Percentiles rank a stretch among this genome's conserved stretches.
Evolutionary conservation across 2,888 invertebrate genomes (phyloP).

Genomic region (Matsumyia berberina): DNA sequence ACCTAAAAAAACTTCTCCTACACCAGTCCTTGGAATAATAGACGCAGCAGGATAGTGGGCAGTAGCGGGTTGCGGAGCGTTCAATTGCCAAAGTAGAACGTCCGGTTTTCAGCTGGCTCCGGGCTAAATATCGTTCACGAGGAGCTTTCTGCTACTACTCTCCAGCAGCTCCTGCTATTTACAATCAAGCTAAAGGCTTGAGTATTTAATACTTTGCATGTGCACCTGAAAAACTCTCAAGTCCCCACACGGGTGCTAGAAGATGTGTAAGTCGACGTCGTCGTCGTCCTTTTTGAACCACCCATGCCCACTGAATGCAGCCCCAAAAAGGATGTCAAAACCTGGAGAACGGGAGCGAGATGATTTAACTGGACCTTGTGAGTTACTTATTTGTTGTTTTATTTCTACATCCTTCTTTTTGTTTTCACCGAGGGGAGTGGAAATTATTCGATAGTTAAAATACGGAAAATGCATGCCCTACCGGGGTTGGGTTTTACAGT

Average conservation of each 20-base stretch:
- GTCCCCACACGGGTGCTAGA: conserved; percentile 65
- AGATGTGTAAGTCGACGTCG: conserved; percentile 69
- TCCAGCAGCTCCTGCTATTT: conserved; percentile 29
- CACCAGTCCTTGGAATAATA: conserved; percentile 60
- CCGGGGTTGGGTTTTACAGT: conserved; percentile 57
- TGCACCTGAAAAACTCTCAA: conserved; percentile 76
- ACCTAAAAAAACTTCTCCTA: conserved; percentile 51
- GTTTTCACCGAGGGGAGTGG: conserved; percentile 31
- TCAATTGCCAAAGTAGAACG: conserved; percentile 57
- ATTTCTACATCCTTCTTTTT: conserved; percentile 41
- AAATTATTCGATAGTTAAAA: conserved; percentile 74
- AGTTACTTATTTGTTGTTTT: conserved; percentile 68
- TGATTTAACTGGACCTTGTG: conserved; percentile 66
- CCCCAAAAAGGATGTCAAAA: conserved; percentile 59
- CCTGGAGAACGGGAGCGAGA: conserved; percentile 5
- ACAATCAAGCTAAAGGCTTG: conserved; percentile 64
- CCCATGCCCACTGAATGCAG: conserved; percentile 43
- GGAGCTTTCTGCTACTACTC: conserved; percentile 40
- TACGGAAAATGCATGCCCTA: conserved; percentile 66
- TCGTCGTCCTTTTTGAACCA: conserved; percentile 51
- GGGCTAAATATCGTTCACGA: conserved; percentile 70
- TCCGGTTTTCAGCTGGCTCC: conserved; percentile 63
- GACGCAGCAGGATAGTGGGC: conserved; percentile 28
- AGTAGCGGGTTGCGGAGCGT: conserved; percentile 24
- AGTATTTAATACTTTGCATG: conserved; percentile 74